A percentile compares a stretch with the other conserved stretches of the same genome.
Evolutionary conservation across 2,888 invertebrate species (phyloP).

Genomic region (Coleophora flavipennella): DNA sequence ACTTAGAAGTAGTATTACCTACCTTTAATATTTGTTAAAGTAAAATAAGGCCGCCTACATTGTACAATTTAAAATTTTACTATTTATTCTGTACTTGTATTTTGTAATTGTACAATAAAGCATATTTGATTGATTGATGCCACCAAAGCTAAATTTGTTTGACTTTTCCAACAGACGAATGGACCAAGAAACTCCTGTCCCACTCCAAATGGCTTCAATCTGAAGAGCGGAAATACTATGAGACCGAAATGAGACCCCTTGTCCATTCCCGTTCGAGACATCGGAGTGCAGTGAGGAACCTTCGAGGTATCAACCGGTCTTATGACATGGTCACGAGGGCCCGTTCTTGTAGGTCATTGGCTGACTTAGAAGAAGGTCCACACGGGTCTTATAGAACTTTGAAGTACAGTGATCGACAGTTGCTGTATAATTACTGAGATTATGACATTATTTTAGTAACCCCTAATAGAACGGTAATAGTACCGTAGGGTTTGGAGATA

Average conservation of each 20-base stretch:
- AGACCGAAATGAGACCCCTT: constrained; percentile 55
- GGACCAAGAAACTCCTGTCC: constrained; percentile 79
- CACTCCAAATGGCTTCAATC: constrained; percentile 80
- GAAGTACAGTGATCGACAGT: constrained; percentile 16
- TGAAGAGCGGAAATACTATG: constrained; percentile 70
- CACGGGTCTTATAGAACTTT: constrained; percentile 57
- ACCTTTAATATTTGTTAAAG: no score
- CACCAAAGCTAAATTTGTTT: no score
- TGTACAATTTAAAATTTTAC: no score
- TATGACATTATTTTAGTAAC: no score
- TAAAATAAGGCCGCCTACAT: no score
- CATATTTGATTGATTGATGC: no score
- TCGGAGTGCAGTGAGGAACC: constrained; percentile 36
- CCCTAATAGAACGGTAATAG: no score
- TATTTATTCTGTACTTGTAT: no score
- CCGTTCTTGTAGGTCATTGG: constrained; percentile 50
- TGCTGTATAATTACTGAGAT: no score
- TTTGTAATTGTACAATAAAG: no score
- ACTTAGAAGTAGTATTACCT: no score
- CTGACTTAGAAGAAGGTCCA: constrained; percentile 48
- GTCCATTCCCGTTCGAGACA: constrained; percentile 30
- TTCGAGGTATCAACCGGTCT: constrained; percentile 40
- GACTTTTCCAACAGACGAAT: constrained; percentile 62
- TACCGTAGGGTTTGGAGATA: no score
- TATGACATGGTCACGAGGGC: constrained; percentile 56